Evolutionary conservation across 1,140 invertebrate genomes (phyloP), one percentile per base, ranked within the genome.

Genomic region (Centruroides vittatus): DNA sequence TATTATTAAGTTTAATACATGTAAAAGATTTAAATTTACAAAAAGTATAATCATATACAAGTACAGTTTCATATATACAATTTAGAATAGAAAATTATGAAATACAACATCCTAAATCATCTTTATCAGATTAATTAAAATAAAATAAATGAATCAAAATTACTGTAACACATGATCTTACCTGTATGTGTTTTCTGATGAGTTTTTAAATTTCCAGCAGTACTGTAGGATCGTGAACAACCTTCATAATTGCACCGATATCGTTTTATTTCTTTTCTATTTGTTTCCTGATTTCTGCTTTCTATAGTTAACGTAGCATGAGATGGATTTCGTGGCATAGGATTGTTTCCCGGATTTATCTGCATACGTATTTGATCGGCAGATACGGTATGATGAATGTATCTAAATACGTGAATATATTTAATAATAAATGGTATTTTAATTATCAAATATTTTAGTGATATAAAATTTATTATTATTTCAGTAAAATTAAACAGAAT

Each of bases 141-240:
- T 23, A 23, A 23, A 23, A 23, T 23, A 23, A 23, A 23, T 1
- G 23, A 23, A 23, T 23, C 23, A 23, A 23, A 23, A 23, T 23
- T 23, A 23, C 23, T 23, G 23, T 23, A 23, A 23, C 2, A 23
- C 23, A 23, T 23, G 23, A 23, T 23, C 23, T 23, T 2, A 94
- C 93, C 92, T 86, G 85, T 92, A 70, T 97, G 93, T 61, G 89
- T 93, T 80, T 95, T 95, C 80, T 93, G 84, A 76, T 97, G 93
- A 57, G 92, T 96, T 70, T 90, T 82, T 57, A 97, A 78, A 77
- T 97, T 96, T 57, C 93, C 93, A 64, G 90, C 84, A 8, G 93
- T 96, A 69, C 89, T 95, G 71, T 96, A 97, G 35, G 87, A 92
- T 66, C 92, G 79, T 62, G 80, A 77, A 75, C 93, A 97, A 2